phyloP scores from a whole-genome alignment of 2,113 vertebrate species.

The Zapornia atra region DNA sequence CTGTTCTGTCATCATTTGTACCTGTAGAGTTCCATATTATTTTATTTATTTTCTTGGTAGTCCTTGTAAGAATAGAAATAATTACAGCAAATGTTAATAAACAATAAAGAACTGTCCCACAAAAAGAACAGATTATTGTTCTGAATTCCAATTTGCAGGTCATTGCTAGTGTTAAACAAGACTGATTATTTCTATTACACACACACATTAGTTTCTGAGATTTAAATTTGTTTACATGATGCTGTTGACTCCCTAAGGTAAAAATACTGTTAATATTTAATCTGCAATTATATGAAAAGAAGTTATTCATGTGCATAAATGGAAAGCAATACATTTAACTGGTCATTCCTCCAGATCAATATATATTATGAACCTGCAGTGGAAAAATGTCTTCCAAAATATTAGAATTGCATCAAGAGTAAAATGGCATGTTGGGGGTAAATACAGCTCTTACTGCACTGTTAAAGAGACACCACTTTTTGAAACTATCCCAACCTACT shows the following conservation, averaged over 20 bases:
- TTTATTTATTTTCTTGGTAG: not conserved
- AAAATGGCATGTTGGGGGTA: rapidly evolving
- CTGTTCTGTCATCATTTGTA: not conserved
- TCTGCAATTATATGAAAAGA: not conserved
- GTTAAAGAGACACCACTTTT: not conserved
- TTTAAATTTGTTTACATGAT: not conserved
- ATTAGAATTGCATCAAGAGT: not conserved
- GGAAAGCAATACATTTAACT: not conserved
- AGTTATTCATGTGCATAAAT: not conserved
- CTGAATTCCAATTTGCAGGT: not conserved
- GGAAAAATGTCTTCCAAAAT: not conserved
- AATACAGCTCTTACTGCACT: not conserved
- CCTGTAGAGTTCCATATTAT: not conserved
- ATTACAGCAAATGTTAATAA: not conserved
- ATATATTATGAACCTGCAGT: not conserved
- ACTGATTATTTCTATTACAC: not conserved
- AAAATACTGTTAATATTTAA: not conserved
- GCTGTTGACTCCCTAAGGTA: not conserved
- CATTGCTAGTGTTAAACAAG: not conserved
- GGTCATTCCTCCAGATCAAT: not conserved
- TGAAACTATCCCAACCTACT: not conserved
- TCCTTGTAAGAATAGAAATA: not conserved
- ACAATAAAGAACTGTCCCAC: not conserved
- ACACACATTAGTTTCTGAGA: not conserved
- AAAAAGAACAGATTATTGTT: not conserved